Conservation (phyloP, 1,140 invertebrate genomes). For the Cydia amplana region DNA sequence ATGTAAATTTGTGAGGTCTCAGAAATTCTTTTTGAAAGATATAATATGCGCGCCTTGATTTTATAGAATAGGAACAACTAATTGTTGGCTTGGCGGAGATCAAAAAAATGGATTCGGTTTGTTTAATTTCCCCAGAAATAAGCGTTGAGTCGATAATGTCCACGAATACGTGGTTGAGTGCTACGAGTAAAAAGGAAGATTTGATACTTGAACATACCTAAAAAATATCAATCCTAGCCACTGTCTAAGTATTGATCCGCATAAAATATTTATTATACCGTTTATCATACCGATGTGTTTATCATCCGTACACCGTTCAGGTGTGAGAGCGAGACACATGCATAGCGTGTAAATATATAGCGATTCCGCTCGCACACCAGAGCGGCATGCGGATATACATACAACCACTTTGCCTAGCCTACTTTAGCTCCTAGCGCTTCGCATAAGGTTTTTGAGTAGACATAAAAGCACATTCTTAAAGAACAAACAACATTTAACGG, state of each 20-base stretch:
- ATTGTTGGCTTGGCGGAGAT: constrained; percentile 54
- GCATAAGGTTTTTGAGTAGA: background rate
- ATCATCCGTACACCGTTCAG: too few species aligned
- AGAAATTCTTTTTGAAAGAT: constrained; percentile 43
- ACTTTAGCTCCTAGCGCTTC: background rate
- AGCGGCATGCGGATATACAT: too few species aligned
- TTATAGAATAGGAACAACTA: constrained; percentile 43
- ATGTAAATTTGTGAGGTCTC: constrained; percentile 45
- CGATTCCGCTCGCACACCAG: too few species aligned
- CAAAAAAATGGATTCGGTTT: constrained; percentile 56
- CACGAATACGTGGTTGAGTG: constrained; percentile 33
- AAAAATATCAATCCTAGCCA: background rate
- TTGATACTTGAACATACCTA: constrained; percentile 48
- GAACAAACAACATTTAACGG: background rate
- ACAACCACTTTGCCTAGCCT: too few species aligned
- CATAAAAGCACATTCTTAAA: background rate
- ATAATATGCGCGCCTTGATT: constrained; percentile 42
- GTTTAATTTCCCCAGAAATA: constrained; percentile 59
- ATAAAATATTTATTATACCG: too few species aligned
- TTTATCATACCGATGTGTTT: too few species aligned
- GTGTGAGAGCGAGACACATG: too few species aligned
- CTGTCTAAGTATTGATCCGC: too few species aligned
- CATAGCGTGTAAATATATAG: too few species aligned
- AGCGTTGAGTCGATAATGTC: constrained; percentile 49
- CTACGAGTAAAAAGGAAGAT: constrained; percentile 6